Evolutionary conservation across 2,113 vertebrate species (phyloP).

Genomic region (Platysternon megacephalum): DNA sequence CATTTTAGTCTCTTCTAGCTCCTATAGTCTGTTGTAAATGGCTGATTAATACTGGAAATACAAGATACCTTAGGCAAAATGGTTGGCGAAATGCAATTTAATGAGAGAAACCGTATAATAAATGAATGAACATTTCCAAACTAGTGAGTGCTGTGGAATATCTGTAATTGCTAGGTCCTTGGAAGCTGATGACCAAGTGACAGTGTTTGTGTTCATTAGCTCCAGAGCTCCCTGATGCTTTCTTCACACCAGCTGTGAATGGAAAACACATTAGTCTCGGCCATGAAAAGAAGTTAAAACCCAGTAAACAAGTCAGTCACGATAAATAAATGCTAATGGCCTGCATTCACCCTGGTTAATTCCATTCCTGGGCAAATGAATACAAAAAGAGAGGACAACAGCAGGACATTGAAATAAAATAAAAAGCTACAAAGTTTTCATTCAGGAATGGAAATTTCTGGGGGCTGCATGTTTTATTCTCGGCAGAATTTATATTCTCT

Average conservation of each 20-base stretch:
- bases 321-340: background rate
- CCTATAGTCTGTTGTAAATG: background rate
- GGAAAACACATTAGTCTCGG: background rate
- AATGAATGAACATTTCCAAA: background rate
- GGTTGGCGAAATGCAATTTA: background rate
- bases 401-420: background rate
- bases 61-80: background rate
- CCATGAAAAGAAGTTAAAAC: background rate
- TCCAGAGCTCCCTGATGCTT: background rate
- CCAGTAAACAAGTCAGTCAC: background rate
- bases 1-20: background rate
- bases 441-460: conserved; percentile 3
- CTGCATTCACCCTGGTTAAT: background rate
- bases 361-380: accelerated
- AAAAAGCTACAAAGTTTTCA: background rate
- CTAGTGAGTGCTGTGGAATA: background rate
- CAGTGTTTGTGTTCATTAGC: accelerated
- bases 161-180: background rate
- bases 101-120: background rate
- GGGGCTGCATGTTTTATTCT: background rate
- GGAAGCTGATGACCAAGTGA: background rate
- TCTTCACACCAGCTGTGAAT: background rate
- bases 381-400: background rate
- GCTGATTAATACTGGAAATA: background rate
- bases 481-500: accelerated